A percentile compares a stretch with the other conserved stretches of the same genome.
Conservation (phyloP, 2,888 invertebrate genomes). For the Callinectes sapidus region DNA sequence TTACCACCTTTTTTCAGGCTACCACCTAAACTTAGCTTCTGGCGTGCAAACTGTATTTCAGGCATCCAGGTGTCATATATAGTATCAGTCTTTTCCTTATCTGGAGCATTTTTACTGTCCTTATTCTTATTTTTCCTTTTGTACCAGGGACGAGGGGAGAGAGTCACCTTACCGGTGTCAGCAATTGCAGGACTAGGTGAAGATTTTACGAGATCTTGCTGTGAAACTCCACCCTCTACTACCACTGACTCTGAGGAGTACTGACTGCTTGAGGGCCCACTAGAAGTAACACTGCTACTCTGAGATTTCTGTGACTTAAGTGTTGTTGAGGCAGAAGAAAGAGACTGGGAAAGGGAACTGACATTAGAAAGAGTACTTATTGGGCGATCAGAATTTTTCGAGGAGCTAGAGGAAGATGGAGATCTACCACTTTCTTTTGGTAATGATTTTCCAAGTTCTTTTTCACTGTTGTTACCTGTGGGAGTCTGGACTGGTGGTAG, state of each 20-base stretch:
- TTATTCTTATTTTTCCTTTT: slow-evolving; percentile 68
- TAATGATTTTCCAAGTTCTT: not conserved
- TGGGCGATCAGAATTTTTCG: slow-evolving; percentile 47
- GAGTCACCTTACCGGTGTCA: slow-evolving; percentile 55
- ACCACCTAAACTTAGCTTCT: slow-evolving; percentile 52
- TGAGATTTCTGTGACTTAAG: slow-evolving; percentile 58
- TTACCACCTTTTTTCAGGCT: slow-evolving; percentile 48
- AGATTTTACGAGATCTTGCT: slow-evolving; percentile 52
- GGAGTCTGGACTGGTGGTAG: slow-evolving; percentile 57
- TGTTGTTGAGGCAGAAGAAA: slow-evolving; percentile 62
- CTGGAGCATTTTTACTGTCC: slow-evolving; percentile 49
- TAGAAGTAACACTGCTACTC: slow-evolving; percentile 56
- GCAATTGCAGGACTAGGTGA: slow-evolving; percentile 56
- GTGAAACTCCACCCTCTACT: slow-evolving; percentile 62
- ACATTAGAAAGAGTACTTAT: slow-evolving; percentile 59
- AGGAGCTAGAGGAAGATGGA: slow-evolving; percentile 5
- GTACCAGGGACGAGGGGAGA: slow-evolving; percentile 70
- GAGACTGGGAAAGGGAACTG: slow-evolving; percentile 65
- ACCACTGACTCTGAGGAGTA: slow-evolving; percentile 53
- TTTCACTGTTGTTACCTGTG: not conserved
- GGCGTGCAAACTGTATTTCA: slow-evolving; percentile 68
- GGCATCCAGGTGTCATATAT: slow-evolving; percentile 71
- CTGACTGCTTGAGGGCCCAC: slow-evolving; percentile 52
- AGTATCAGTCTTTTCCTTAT: slow-evolving; percentile 49
- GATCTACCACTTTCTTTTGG: slow-evolving; percentile 22